Base-by-base conservation (phyloP, 1,140 invertebrate genomes). In the Gerris buenoi region DNA sequence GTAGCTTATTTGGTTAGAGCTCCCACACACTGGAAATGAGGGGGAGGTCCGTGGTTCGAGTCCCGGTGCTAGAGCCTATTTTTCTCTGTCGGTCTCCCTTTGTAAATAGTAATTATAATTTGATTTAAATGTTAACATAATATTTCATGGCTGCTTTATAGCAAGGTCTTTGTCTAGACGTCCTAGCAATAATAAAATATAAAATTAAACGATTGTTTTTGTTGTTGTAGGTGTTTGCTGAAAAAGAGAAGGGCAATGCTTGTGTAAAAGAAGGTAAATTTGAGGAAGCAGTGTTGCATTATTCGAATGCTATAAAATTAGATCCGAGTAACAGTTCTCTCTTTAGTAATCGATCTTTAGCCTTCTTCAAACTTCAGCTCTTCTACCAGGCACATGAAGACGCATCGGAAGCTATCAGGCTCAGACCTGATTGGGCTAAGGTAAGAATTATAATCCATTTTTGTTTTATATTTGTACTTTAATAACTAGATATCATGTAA, bases 391-490 rank as follows among this genome's bases (percentile, higher is more conserved):
- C 89, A 1, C 76, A 88, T 71, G 81, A 89, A 76, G 90, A 93
- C 82, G 89, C 90, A 15, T 80, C 86, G 72, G 82, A 86, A 76
- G 84, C 86, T 22, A 88, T 91, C 64, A 80, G 80, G 73, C 73
- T 91, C 58, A 85, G 88, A 73, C 88, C 88, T 27, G 81, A 84
- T 64, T 91, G 89, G 88, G 84, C 86, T 15, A 92, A 91, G 82
- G 88, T 88, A 80, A 22, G 23, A 1, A 23, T 62, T 67, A 58
- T 2, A 68, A 64, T 60, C 33, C 5, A 62, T 57, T 70, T 65
- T 63, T 69, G 27, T 57, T 69, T 26, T 64, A 64, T 57, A 56
- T n/a, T n/a, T n/a, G n/a, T n/a, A n/a, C n/a, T n/a, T n/a, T n/a
- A n/a, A n/a, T n/a, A n/a, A n/a, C n/a, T n/a, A n/a, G n/a, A n/a